Evolutionary conservation across 2,888 invertebrate species (phyloP), one percentile per base, ranked within the genome.

Genomic region (Nomada ruficornis): DNA sequence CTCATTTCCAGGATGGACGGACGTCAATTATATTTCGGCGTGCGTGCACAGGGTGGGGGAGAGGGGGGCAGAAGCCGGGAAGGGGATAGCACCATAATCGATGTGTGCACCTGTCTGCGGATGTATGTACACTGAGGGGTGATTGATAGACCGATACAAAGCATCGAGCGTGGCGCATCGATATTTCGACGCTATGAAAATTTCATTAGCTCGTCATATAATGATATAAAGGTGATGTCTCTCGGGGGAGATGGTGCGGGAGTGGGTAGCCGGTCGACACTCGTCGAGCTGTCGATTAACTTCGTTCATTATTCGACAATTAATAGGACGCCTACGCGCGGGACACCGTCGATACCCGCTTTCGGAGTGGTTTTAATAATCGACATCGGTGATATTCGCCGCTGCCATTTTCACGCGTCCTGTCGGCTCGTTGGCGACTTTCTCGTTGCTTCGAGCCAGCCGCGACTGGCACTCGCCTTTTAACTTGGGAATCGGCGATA

Each of bases 241-340:
- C 76, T 62, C 67, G 81, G 80, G 77, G 80, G 80, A 77, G 79
- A 78, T 69, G 67, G 72, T 42, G 70, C 44, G 82, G n/a, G 76
- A 54, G 63, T 82, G 84, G 83, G 82, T 69, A 88, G 67, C 87
- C 88, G 87, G 89, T 88, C 90, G 89, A 89, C 90, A 90, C 88
- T 90, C 92, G 90, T 89, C 90, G 88, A 89, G 88, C 89, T 91
- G 90, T 91, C 92, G 91, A 93, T 92, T 92, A 92, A 92, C 90
- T 90, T 92, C 89, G 90, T 93, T 92, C 91, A 91, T 91, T 90
- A 93, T 91, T 91, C 89, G 89, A 88, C 90, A 87, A 90, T 89
- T 88, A 89, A 90, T 89, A 85, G 77, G 75, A 75, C 74, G 89
- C 85, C 83, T 85, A 85, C 82, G 67, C 77, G 85, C 78, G 82